Conservation (phyloP, 1,140 invertebrate species). For the Hypothenemus hampei region DNA sequence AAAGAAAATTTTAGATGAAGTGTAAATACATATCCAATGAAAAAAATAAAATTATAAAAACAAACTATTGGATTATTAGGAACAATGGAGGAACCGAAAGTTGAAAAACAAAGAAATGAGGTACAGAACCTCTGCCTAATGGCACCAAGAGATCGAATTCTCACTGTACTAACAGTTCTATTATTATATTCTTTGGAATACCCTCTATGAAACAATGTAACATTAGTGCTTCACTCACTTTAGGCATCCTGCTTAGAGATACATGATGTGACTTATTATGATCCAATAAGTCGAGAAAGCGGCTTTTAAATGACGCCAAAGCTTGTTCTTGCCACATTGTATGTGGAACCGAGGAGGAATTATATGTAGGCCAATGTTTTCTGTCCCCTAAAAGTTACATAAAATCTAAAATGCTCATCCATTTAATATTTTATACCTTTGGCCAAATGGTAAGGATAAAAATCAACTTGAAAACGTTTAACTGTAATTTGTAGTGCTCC, state of each 20-base stretch:
- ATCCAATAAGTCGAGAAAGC: conserved; percentile 61
- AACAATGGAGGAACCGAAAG: no score
- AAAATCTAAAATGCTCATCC: no score
- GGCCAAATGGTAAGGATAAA: conserved; percentile 95
- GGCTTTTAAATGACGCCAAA: conserved; percentile 60
- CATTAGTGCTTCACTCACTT: conserved; percentile 34
- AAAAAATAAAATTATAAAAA: not conserved
- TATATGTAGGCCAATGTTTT: conserved; percentile 79
- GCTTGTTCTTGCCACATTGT: conserved; percentile 71
- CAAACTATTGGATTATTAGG: no score
- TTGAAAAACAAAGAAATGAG: no score
- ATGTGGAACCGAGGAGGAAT: conserved; percentile 61
- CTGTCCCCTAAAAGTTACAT: conserved; percentile 53
- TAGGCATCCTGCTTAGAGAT: conserved; percentile 49
- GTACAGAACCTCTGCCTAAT: no score
- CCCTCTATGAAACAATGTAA: no score
- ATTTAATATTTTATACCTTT: conserved; percentile 36
- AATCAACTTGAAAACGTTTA: conserved; percentile 85
- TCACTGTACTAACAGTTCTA: no score
- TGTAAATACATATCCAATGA: no score
- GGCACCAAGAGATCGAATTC: no score
- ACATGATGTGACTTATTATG: conserved; percentile 55
- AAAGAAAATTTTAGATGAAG: no score
- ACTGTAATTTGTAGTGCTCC: conserved; percentile 92
- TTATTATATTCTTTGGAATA: no score